These are phyloP conservation scores for Lamellibrachia luymesi DNA, from an alignment of 1,140 invertebrate genomes.

Conservation along the genomic window DNA sequence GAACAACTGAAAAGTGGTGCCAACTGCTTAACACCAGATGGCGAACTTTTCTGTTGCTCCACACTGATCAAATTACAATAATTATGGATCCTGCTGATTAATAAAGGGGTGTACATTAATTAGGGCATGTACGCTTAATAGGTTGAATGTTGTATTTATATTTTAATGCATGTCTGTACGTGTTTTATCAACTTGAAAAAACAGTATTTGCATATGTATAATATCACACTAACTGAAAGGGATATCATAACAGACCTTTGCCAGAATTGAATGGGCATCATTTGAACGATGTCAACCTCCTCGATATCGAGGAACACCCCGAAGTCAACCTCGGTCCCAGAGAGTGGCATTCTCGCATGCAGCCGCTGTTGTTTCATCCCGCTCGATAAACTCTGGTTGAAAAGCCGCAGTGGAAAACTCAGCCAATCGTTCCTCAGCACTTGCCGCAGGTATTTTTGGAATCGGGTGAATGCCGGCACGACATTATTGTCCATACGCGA, in stretches of 20 bases:
- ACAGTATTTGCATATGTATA: too few relatives aligned
- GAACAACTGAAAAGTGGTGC: too few relatives aligned
- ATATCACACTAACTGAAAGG: not conserved
- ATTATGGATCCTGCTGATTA: too few relatives aligned
- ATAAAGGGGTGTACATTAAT: too few relatives aligned
- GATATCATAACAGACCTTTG: constrained; percentile 23
- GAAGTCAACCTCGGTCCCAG: constrained; percentile 19
- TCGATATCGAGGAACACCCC: constrained; percentile 27
- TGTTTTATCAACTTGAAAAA: too few relatives aligned
- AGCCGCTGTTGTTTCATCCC: not conserved
- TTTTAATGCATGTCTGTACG: too few relatives aligned
- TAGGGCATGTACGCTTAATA: too few relatives aligned
- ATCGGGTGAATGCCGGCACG: not conserved
- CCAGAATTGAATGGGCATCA: constrained; percentile 27
- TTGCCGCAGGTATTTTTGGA: constrained; percentile 11
- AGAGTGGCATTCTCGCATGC: constrained; percentile 4
- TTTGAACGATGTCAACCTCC: constrained; percentile 26
- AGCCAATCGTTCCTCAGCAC: constrained; percentile 22
- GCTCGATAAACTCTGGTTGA: not conserved
- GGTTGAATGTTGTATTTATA: too few relatives aligned
- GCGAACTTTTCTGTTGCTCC: too few relatives aligned
- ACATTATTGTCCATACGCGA: not conserved
- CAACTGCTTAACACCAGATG: too few relatives aligned
- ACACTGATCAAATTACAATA: too few relatives aligned
- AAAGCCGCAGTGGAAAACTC: constrained; percentile 23